Percentiles rank a stretch among this genome's conserved stretches.
These are phyloP conservation scores for Cassiopea xamachana DNA, from an alignment of 30 jellyfish, hydroid and myxozoan species.

Conservation along the genomic window DNA sequence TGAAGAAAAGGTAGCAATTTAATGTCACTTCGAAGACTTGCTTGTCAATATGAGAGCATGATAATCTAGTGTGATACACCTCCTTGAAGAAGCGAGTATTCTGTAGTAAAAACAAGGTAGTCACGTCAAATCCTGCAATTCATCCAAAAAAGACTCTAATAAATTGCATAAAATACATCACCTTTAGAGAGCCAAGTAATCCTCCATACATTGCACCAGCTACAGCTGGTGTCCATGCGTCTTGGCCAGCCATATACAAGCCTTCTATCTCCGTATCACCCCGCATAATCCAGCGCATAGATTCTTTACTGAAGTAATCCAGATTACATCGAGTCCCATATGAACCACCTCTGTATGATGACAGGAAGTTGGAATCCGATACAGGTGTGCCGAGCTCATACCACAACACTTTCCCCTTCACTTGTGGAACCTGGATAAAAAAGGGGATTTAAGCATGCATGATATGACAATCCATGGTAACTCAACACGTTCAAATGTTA, in stretches of 20 bases:
- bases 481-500: too few relatives aligned
- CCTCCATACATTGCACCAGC: conserved; percentile 99
- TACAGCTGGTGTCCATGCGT: conserved; percentile 98
- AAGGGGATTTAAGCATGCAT: neutral
- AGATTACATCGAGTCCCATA: conserved; percentile 92
- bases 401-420: conserved; percentile 90
- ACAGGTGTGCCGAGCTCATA: conserved; percentile 93
- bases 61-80: too few relatives aligned
- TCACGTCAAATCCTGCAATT: too few relatives aligned
- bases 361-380: conserved; percentile 82
- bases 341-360: conserved; percentile 86
- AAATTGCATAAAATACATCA: neutral
- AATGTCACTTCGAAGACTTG: too few relatives aligned
- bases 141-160: too few relatives aligned
- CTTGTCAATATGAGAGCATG: too few relatives aligned
- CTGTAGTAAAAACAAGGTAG: too few relatives aligned
- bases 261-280: conserved; percentile 86
- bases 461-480: neutral
- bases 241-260: conserved; percentile 90
- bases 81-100: too few relatives aligned
- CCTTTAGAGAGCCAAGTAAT: conserved; percentile 85
- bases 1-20: too few relatives aligned
- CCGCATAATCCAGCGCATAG: conserved; percentile 93
- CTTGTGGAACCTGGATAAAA: conserved; percentile 81
- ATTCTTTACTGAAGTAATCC: conserved; percentile 73